A percentile compares a stretch with the other conserved stretches of the same genome.
Evolutionary conservation across 2,113 vertebrate species (phyloP).

Genomic region (Chauna torquata): DNA sequence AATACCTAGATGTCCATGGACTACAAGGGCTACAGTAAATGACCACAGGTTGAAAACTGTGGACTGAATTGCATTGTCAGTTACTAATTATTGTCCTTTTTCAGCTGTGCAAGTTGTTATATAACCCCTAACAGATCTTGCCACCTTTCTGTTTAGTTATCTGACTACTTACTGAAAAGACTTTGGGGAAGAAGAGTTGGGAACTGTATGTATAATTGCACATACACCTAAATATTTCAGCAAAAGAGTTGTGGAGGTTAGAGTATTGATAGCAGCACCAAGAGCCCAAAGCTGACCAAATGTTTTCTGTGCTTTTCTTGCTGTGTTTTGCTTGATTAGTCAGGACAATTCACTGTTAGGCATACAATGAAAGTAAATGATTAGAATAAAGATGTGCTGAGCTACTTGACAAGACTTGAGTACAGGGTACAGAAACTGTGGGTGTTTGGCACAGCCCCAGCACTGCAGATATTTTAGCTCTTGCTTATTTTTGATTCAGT

Average conservation of each 20-base stretch:
- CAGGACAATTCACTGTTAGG: slow-evolving; percentile 42
- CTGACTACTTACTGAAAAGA: background rate
- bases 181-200: background rate
- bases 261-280: background rate
- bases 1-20: rapidly evolving
- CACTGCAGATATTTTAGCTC: slow-evolving; percentile 69
- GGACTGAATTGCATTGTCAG: background rate
- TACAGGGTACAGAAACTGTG: slow-evolving; percentile 55
- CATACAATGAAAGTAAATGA: slow-evolving; percentile 45
- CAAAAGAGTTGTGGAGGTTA: background rate
- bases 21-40: rapidly evolving
- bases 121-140: background rate
- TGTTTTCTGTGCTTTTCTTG: background rate
- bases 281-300: background rate
- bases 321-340: slow-evolving; percentile 52
- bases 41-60: rapidly evolving
- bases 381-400: slow-evolving; percentile 64
- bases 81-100: background rate
- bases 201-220: background rate
- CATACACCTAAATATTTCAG: background rate
- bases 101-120: background rate
- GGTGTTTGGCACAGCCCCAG: slow-evolving; percentile 65
- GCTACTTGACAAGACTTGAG: slow-evolving; percentile 61
- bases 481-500: slow-evolving; percentile 64
- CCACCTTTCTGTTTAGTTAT: background rate